Percentiles rank a stretch among this genome's conserved stretches.
These are phyloP conservation scores for Pseudeuparius sepicola DNA, from an alignment of 2,888 invertebrate genomes.

Conservation along the genomic window DNA sequence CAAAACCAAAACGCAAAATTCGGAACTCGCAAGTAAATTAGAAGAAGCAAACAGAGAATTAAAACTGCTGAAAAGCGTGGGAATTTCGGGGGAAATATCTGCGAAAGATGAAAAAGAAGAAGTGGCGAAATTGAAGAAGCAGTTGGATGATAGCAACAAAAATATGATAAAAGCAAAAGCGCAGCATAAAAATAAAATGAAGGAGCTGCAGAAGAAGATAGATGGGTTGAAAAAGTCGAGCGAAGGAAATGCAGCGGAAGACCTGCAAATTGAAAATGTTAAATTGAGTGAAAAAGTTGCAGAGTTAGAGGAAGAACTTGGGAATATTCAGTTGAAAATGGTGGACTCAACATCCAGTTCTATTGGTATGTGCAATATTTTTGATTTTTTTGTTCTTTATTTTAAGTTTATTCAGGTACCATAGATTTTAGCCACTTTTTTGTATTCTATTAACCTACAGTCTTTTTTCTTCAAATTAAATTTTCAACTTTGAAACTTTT, in stretches of 20 bases:
- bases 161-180: slow-evolving; percentile 67
- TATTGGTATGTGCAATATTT: slow-evolving; percentile 19
- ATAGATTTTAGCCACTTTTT: no score
- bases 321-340: slow-evolving; percentile 76
- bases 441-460: no score
- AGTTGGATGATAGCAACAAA: slow-evolving; percentile 66
- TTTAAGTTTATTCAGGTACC: no score
- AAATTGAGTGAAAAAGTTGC: slow-evolving; percentile 64
- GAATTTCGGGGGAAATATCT: slow-evolving; percentile 4
- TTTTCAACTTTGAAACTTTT: no score
- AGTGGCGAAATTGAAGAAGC: slow-evolving; percentile 50
- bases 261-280: slow-evolving; percentile 51
- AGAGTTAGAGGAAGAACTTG: slow-evolving; percentile 77
- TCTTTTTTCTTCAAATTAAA: no score
- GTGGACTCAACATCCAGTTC: slow-evolving; percentile 50
- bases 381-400: slow-evolving; percentile 8
- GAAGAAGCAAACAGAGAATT: slow-evolving; percentile 24
- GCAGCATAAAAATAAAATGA: slow-evolving; percentile 59
- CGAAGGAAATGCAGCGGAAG: slow-evolving; percentile 55
- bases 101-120: slow-evolving; percentile 31
- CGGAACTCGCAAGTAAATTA: slow-evolving; percentile 23
- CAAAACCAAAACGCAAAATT: slow-evolving; percentile 23
- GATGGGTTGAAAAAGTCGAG: slow-evolving; percentile 56
- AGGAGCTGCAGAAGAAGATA: slow-evolving; percentile 66
- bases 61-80: slow-evolving; percentile 22